Evolutionary conservation across 2,888 invertebrate species (phyloP).

Genomic region (Sphaerophoria taeniata): DNA sequence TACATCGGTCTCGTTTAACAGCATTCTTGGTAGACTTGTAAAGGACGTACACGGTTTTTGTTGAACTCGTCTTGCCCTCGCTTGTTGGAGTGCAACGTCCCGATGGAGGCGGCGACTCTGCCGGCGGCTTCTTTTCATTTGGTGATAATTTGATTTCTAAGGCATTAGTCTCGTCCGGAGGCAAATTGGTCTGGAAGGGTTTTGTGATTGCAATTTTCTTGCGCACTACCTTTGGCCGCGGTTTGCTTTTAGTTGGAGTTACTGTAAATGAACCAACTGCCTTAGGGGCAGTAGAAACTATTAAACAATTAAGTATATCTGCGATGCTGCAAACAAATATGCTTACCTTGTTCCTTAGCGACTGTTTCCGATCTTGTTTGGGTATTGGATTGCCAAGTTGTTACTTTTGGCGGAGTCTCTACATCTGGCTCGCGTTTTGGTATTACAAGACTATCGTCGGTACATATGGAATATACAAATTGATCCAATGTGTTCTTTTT

Average conservation of each 20-base stretch:
- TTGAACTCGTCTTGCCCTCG: background rate
- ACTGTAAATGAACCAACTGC: background rate
- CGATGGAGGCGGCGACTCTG: background rate
- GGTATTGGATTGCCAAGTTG: background rate
- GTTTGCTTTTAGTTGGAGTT: too few species aligned
- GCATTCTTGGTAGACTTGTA: background rate
- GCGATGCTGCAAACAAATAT: background rate
- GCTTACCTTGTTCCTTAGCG: background rate
- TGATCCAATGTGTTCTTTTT: too few species aligned
- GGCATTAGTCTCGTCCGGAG: background rate
- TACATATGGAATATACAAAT: too few species aligned
- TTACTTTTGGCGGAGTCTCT: background rate
- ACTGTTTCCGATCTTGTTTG: background rate
- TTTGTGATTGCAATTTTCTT: background rate
- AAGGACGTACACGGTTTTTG: slow-evolving; percentile 17
- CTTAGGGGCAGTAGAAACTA: slow-evolving; percentile 38
- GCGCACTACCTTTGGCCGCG: too few species aligned
- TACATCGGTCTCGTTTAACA: slow-evolving; percentile 27
- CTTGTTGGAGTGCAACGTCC: background rate
- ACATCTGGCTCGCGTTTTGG: too few species aligned
- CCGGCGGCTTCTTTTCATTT: background rate
- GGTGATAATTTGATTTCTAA: background rate
- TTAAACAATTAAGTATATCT: slow-evolving; percentile 48
- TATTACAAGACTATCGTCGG: too few species aligned
- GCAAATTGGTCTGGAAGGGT: background rate